Evolutionary conservation across 2,113 vertebrate species (phyloP), one percentile per base, ranked within the genome.

Genomic region (Entosphenus tridentatus): DNA sequence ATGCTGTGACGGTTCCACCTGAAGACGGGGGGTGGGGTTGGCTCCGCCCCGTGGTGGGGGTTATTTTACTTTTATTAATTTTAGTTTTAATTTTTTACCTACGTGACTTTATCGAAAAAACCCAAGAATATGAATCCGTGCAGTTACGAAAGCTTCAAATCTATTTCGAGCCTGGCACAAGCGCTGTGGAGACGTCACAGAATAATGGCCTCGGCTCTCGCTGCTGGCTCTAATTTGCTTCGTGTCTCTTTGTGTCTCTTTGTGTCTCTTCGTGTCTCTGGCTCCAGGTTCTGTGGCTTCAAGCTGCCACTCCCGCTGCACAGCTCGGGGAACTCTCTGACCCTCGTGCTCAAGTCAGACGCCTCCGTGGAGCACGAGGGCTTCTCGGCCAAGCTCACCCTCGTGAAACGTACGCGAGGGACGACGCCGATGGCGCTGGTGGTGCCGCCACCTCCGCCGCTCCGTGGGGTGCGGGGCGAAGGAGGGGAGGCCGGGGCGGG

Each of bases 331-430:
- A 74, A 68, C 18, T 55, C 55, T 57, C 70, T 75, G 68, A 73
- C 69, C 39, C 70, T 75, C 17, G 56, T 67, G 9, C 72, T 75
- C 73, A 70, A 57, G 56, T 70, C 73, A 9, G 74, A 74, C 57
- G 69, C 74, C 17, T 72, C 74, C 10, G 69, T 74, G 55, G 71
- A 75, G 58, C 69, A 72, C 11, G 73, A 74, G 69, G 74, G 74
- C 11, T 71, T 75, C 69, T 71, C 70, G 10, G 70, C 70, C 16
- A 67, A 68, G 8, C 74, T 74, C 67, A 72, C 55, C 12, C 57
- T 70, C 9, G 57, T 69, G 39, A 71, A 69, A 18, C 16, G 67
- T 6, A 57, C 56, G 17, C 8, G n/a, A 67, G 67, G 56, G 73
- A 71, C 39, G 39, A 39, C 6, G 39, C 39, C 39, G 6, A 39